These are phyloP conservation scores for Heliconius charithonia DNA, from an alignment of 2,888 invertebrate species.

Conservation along the genomic window DNA sequence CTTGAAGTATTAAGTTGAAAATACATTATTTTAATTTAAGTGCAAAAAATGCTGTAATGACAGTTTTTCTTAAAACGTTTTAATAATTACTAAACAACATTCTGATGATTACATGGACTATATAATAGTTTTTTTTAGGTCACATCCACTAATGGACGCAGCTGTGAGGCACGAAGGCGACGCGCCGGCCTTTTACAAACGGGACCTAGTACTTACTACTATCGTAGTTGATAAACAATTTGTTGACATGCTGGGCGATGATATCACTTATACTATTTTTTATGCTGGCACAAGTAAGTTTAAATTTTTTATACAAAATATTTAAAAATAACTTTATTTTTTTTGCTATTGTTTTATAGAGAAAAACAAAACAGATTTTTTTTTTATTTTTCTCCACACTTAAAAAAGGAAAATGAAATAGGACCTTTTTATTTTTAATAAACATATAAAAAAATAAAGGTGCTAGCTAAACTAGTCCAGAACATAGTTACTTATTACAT, in stretches of 20 bases:
- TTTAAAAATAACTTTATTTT: neutral
- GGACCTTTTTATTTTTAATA: too few relatives aligned
- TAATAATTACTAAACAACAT: neutral
- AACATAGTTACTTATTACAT: neutral
- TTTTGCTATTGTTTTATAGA: too few relatives aligned
- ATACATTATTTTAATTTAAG: too few relatives aligned
- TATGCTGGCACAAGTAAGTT: slow-evolving; percentile 85
- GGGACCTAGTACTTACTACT: slow-evolving; percentile 85
- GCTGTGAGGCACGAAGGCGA: slow-evolving; percentile 86
- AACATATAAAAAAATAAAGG: too few relatives aligned
- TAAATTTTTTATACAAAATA: neutral
- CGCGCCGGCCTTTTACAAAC: slow-evolving; percentile 85
- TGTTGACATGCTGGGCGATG: slow-evolving; percentile 80
- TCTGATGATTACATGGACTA: neutral
- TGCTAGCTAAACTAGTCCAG: too few relatives aligned
- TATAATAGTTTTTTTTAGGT: slow-evolving; percentile 59
- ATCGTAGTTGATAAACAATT: slow-evolving; percentile 85
- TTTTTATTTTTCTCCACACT: too few relatives aligned
- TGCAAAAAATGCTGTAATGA: neutral
- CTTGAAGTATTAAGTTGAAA: too few relatives aligned
- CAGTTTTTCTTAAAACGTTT: neutral
- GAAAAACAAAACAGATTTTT: too few relatives aligned
- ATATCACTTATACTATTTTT: slow-evolving; percentile 83
- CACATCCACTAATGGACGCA: slow-evolving; percentile 89
- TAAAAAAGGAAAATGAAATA: too few relatives aligned